Conservation (phyloP, 2,113 vertebrate species). For the Pampusana beccarii region DNA sequence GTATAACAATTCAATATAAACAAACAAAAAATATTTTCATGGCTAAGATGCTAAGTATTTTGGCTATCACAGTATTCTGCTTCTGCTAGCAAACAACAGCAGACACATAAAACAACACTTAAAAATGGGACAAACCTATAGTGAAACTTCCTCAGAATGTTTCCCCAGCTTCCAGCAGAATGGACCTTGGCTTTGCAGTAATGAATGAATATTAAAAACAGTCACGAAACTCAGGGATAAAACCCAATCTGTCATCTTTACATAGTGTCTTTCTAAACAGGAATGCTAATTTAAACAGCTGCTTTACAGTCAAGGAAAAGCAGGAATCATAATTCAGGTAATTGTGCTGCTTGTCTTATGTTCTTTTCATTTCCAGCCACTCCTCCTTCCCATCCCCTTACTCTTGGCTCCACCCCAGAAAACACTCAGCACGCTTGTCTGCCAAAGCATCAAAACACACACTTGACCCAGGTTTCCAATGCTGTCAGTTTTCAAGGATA, state of each 20-base stretch:
- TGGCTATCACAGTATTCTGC: background rate
- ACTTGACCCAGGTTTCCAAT: background rate
- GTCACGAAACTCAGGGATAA: background rate
- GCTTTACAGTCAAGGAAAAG: background rate
- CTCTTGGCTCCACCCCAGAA: background rate
- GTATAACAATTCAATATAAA: background rate
- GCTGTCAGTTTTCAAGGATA: background rate
- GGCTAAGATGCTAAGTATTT: background rate
- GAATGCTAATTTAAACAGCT: background rate
- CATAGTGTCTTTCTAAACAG: background rate
- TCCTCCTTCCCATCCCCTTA: background rate
- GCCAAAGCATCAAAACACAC: background rate
- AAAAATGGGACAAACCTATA: background rate
- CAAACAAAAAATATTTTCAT: background rate
- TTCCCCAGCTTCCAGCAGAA: background rate
- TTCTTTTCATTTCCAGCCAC: background rate
- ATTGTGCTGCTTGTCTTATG: fast-evolving
- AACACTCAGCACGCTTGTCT: background rate
- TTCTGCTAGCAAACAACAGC: background rate
- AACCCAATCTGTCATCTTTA: background rate
- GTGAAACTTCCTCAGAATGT: background rate
- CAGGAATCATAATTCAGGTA: background rate
- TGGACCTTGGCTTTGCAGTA: background rate
- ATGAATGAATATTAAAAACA: background rate
- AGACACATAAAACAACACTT: background rate